Percentiles rank a stretch among this genome's conserved stretches.
Evolutionary conservation across 2,888 invertebrate genomes (phyloP).

Genomic region (Argyra leucocephala): DNA sequence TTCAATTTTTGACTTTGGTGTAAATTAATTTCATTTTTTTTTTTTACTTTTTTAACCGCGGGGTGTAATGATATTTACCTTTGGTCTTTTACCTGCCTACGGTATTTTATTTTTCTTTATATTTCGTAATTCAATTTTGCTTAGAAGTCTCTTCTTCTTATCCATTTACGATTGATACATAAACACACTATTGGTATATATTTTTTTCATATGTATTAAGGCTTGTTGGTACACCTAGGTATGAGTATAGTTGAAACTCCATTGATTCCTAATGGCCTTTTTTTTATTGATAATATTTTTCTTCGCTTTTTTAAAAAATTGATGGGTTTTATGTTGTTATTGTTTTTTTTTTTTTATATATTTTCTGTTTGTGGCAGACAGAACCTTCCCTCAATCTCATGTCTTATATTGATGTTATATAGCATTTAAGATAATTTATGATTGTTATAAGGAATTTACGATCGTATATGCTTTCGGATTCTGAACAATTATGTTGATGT

Average conservation of each 20-base stretch:
- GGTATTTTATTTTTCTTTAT: not conserved
- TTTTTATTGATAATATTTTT: not conserved
- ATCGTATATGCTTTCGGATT: not conserved
- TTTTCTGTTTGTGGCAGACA: not conserved
- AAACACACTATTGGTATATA: too few species aligned
- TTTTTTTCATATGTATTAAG: too few species aligned
- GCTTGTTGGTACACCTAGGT: not conserved
- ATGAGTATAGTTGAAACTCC: not conserved
- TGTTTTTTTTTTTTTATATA: too few species aligned
- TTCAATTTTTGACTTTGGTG: not conserved
- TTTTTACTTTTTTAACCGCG: not conserved
- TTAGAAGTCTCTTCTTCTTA: not conserved
- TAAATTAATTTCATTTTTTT: not conserved
- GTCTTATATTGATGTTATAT: not conserved
- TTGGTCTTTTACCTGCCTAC: not conserved
- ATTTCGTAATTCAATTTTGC: not conserved
- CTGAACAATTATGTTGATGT: too few species aligned
- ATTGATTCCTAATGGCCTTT: not conserved
- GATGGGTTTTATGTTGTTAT: not conserved
- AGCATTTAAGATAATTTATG: conserved; percentile 1
- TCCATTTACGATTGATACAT: too few species aligned
- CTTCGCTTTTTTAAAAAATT: not conserved
- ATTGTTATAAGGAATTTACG: conserved; percentile 1
- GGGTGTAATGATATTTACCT: conserved; percentile 1
- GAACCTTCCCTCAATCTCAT: conserved; percentile 4